Percentiles rank a stretch among this genome's conserved stretches.
These are phyloP conservation scores for Scotopteryx bipunctaria DNA, from an alignment of 2,888 invertebrate genomes.

Conservation along the genomic window DNA sequence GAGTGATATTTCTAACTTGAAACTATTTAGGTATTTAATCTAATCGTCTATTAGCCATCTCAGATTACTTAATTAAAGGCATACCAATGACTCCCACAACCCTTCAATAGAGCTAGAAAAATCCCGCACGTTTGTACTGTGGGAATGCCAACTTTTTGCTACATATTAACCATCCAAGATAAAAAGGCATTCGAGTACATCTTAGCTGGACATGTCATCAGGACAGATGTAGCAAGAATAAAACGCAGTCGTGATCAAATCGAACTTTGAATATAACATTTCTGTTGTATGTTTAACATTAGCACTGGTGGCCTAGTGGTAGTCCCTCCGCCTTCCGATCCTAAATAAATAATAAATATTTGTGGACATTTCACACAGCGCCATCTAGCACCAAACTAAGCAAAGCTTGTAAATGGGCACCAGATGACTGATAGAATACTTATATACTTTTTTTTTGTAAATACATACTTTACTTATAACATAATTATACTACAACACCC, in stretches of 20 bases:
- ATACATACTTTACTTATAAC: too few relatives aligned
- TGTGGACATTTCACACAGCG: too few relatives aligned
- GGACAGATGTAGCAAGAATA: slow-evolving; percentile 3
- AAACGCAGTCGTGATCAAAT: slow-evolving; percentile 11
- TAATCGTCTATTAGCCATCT: slow-evolving; percentile 21
- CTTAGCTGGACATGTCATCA: slow-evolving; percentile 39
- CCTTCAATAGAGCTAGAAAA: slow-evolving; percentile 51
- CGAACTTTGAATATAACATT: slow-evolving; percentile 13
- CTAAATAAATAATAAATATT: too few relatives aligned
- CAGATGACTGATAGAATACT: too few relatives aligned
- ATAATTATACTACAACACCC: too few relatives aligned
- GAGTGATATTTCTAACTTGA: too few relatives aligned
- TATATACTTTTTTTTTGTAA: too few relatives aligned
- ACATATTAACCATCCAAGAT: slow-evolving; percentile 50
- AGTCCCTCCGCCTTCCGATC: too few relatives aligned
- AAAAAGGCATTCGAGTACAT: slow-evolving; percentile 48
- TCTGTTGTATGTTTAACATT: not conserved
- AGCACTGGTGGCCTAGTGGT: too few relatives aligned
- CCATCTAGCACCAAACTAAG: too few relatives aligned
- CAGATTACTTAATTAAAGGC: slow-evolving; percentile 44
- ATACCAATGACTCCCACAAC: slow-evolving; percentile 47
- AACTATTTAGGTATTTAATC: too few relatives aligned
- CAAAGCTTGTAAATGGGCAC: too few relatives aligned
- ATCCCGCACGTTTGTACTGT: slow-evolving; percentile 53
- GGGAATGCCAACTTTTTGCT: slow-evolving; percentile 76